Evolutionary conservation across 2,888 invertebrate species (phyloP).

Genomic region (Stenichneumon culpator): DNA sequence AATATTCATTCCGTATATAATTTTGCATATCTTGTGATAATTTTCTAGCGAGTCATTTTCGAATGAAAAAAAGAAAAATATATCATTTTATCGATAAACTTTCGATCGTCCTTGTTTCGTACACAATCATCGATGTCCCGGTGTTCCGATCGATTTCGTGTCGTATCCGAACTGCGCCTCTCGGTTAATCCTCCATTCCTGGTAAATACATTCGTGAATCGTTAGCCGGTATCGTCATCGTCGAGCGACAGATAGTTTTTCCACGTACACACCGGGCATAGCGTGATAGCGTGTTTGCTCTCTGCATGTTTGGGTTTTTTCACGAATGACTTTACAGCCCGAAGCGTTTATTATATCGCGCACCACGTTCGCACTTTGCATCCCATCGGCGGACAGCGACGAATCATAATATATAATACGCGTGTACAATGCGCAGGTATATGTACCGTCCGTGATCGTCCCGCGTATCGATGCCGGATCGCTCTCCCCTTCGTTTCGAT

Average conservation of each 20-base stretch:
- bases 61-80: neutral
- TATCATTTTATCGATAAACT: neutral
- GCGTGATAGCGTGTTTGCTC: conserved; percentile 4
- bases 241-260: conserved; percentile 36
- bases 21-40: too few species aligned
- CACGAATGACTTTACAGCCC: conserved; percentile 35
- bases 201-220: conserved; percentile 22
- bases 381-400: conserved; percentile 3
- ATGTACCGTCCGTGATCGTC: conserved; percentile 1
- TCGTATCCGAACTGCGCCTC: neutral
- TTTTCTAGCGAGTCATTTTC: too few species aligned
- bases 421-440: conserved; percentile 11
- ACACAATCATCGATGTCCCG: neutral
- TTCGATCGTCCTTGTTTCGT: neutral
- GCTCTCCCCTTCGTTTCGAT: conserved; percentile 42
- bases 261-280: conserved; percentile 2
- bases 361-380: conserved; percentile 33
- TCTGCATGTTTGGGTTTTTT: conserved; percentile 53
- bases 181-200: conserved; percentile 2
- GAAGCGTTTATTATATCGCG: conserved; percentile 7
- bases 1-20: too few species aligned
- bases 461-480: conserved; percentile 1
- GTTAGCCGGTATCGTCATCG: neutral
- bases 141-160: neutral
- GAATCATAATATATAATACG: conserved; percentile 14